Conservation (phyloP, 2,113 vertebrate genomes). For the Melanotaenia duboulayi region DNA sequence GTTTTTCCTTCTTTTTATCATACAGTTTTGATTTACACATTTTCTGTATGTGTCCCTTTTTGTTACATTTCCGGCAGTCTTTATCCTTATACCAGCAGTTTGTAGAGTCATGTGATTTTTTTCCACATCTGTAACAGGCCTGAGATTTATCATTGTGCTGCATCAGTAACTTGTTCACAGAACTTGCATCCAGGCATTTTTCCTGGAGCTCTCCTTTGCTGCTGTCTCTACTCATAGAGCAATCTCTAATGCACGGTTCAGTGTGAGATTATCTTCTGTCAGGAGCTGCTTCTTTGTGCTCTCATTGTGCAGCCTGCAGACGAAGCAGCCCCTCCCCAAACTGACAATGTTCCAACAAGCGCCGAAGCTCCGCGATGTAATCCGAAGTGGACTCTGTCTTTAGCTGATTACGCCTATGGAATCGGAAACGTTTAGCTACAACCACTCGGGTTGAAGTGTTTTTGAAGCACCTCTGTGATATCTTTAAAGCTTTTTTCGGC, state of each 20-base stretch:
- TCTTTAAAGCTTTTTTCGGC: too few species aligned
- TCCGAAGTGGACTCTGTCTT: too few species aligned
- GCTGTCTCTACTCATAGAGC: not conserved
- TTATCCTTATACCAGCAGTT: constrained; percentile 2
- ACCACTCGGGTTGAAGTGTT: too few species aligned
- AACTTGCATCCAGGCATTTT: not conserved
- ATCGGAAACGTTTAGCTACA: too few species aligned
- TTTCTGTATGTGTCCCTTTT: not conserved
- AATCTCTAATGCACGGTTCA: not conserved
- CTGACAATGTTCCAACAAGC: too few species aligned
- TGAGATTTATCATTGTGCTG: not conserved
- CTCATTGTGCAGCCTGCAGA: not conserved
- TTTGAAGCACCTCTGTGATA: too few species aligned
- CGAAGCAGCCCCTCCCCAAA: not conserved
- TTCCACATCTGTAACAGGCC: not conserved
- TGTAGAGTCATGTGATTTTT: not conserved
- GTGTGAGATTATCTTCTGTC: not conserved
- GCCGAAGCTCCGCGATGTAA: too few species aligned
- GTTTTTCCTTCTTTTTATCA: not conserved
- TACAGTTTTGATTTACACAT: not conserved
- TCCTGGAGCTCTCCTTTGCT: not conserved
- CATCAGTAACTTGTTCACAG: not conserved
- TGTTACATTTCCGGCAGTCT: not conserved
- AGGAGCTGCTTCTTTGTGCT: too few species aligned
- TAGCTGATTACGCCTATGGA: too few species aligned